Percentiles rank a stretch among this genome's conserved stretches.
Evolutionary conservation across 2,797 vertebrate genomes (phyloP).

Genomic region (Diglossa cyanea): DNA sequence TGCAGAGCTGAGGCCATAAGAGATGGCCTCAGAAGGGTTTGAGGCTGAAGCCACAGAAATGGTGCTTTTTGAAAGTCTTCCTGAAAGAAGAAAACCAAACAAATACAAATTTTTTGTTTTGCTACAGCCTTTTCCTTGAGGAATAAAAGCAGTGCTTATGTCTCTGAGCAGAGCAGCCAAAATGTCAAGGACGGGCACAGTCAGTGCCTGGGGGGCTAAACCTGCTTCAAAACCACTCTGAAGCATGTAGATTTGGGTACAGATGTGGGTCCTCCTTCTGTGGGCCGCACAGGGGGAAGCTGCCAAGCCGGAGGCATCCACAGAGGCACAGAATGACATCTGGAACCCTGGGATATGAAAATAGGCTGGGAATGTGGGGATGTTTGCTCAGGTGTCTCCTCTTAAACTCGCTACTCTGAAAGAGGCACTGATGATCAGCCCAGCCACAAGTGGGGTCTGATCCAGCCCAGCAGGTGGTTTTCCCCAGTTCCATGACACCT

Average conservation of each 20-base stretch:
- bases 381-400: slow-evolving; percentile 4
- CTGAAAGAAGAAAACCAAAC: background rate
- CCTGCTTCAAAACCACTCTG: background rate
- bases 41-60: background rate
- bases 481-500: background rate
- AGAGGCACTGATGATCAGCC: background rate
- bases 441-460: background rate
- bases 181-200: background rate
- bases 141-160: background rate
- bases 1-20: background rate
- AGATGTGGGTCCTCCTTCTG: background rate
- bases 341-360: background rate
- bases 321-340: background rate
- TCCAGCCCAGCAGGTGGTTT: background rate
- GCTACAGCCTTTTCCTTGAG: background rate
- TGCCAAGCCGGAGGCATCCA: background rate
- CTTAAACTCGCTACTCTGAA: background rate
- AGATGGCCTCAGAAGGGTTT: background rate
- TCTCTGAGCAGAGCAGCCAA: background rate
- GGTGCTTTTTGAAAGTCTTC: background rate
- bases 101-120: accelerated
- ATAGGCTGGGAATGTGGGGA: background rate
- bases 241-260: background rate
- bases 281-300: background rate
- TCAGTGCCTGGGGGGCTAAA: background rate